Evolutionary conservation across 2,888 invertebrate genomes (phyloP), one percentile per base, ranked within the genome.

Genomic region (Drepana falcataria): DNA sequence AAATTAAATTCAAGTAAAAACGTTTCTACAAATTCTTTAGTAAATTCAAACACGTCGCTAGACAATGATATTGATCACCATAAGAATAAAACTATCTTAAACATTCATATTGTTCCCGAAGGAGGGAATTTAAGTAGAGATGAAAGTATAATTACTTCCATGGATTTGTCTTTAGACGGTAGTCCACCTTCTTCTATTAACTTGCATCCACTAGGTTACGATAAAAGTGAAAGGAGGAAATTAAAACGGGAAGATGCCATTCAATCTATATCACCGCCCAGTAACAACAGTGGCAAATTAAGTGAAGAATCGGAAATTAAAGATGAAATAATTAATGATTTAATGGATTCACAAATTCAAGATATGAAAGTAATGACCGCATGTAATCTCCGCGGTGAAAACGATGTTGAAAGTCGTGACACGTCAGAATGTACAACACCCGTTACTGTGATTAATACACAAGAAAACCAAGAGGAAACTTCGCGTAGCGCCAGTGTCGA

Each of bases 211-310:
- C 67, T 87, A 52, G 84, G 87, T 49, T 83, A 85, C 57, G 87
- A 89, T 61, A 84, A 78, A 65, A 88, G 75, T 59, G 90, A 91
- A 71, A 79, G 82, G 54, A 77, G 91, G 57, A 91, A 91, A 61
- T 70, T 91, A 52, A 91, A 88, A 74, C 74, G 91, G 58, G 91
- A 91, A 75, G 91, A 91, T 61, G 91, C 91, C n/a, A 77, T 91
- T 54, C 91, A 91, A 64, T 87, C 91, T 5, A 73, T 89, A 55
- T 88, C 91, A 3, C 91, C 91, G 2, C 87, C 87, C 2, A 91
- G 85, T 66, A 87, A 87, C 63, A 87, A 88, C 58, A 88, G 90
- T 59, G 86, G 85, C 4, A 91, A 88, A 70, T 69, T 85, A 55
- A 91, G 91, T 57, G 91, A 90, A 65, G 91, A 91, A 58, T 90